Evolutionary conservation across 2,888 invertebrate species (phyloP), one percentile per base, ranked within the genome.

Genomic region (Plemyria rubiginata): DNA sequence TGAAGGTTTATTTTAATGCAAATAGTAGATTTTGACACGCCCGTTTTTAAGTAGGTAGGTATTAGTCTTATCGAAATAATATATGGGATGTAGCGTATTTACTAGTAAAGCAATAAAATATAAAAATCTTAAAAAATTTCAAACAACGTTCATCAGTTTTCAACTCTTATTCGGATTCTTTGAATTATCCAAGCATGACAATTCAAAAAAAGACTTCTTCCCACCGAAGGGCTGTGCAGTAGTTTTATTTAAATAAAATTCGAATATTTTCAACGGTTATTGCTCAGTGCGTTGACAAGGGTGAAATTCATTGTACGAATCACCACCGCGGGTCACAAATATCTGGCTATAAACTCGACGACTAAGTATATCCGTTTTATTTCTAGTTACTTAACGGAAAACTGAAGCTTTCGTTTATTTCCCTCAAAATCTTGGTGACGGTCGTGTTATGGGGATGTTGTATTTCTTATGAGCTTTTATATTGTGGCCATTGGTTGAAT

Each of bases 221-320:
- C 40, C 36, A 52, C 48, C 46, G 52, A 59, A 54, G 46, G 40
- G 40, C 43, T n/a, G 60, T 64, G 70, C 72, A 67, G 79, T 85
- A 82, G 84, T 86, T 85, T 78, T 81, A 84, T 85, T 86, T 83
- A 80, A 87, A 87, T 85, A 85, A 86, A 86, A 83, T 76, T 76
- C 80, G 82, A 81, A 87, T 86, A 83, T 81, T 84, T 86, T 82
- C 68, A 77, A 76, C 79, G 77, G 74, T 81, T 77, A 79, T 75
- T 74, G 78, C 77, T 78, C 76, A 71, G 71, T 75, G 79, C 77
- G 72, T 71, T 73, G 76, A 80, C 79, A 82, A 76, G 79, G 73
- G 79, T 70, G 68, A 74, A 76, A 81, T 83, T 78, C 75, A 79
- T 79, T 79, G 79, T 73, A 66, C 49, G 63, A 57, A 56, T 45